Evolutionary conservation across 2,113 vertebrate species (phyloP), one percentile per base, ranked within the genome.

Genomic region (Oryzias melastigma): DNA sequence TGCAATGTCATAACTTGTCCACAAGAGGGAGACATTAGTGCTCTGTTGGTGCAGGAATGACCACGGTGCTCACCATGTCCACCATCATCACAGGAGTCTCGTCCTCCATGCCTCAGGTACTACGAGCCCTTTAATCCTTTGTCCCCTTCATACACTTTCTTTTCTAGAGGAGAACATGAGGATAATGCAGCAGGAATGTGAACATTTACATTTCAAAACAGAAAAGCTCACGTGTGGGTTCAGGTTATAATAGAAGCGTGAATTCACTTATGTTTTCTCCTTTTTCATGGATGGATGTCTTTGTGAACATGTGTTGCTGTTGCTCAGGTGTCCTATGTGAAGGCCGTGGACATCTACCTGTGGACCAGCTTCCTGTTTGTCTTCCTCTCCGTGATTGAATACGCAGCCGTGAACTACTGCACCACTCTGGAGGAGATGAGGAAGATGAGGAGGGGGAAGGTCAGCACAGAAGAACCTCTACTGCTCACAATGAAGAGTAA

Each of bases 311-410:
- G 22, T 64, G 22, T 55, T n/a, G 35, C 5, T 20, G n/a, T 61
- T 10, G 14, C 27, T 14, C 76, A 90, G 90, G 94, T 96, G 75
- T 96, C 95, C n/a, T 95, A 97, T 4, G 89, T 98, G 79, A 97
- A 95, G 79, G 95, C 94, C 0, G 93, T 95, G 88, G 95, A 96
- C 43, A 85, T 96, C 60, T 95, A 95, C 86, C 88, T 98, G 88
- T 96, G 95, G 94, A 92, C 91, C 89, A 96, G 95, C 87, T 98
- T 96, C 85, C 90, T 96, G 60, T 96, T 95, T 61, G 94, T 96
- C 76, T 96, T 96, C 87, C 91, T 96, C 60, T 95, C 95, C 0
- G 94, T 96, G 62, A 93, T 94, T 0, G 95, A 96, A 72, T 96
- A 95, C 0, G 95, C 95, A 3, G 94, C 94, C 0, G 92, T 96